Evolutionary conservation across 2,113 vertebrate genomes (phyloP).

Genomic region (Lophius piscatorius): DNA sequence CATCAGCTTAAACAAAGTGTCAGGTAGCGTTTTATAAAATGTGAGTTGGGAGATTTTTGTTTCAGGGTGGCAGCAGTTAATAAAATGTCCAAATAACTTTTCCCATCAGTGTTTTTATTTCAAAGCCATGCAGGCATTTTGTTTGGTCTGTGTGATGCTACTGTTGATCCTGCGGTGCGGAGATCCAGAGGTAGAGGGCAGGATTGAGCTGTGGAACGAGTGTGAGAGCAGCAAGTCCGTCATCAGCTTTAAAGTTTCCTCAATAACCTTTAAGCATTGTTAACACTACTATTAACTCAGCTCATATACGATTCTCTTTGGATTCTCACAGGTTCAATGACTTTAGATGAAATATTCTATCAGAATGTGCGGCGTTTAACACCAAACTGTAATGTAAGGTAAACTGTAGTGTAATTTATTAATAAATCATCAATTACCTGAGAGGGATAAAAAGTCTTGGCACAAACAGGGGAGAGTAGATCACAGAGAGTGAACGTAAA

Average conservation of each 20-base stretch:
- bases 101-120: neutral
- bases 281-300: neutral
- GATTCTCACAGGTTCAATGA: too few species aligned
- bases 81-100: neutral
- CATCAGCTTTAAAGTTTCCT: too few species aligned
- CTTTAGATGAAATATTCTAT: too few species aligned
- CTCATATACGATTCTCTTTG: too few species aligned
- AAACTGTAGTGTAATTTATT: too few species aligned
- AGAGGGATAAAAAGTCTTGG: too few species aligned
- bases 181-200: slow-evolving; percentile 75
- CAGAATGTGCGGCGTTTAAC: too few species aligned
- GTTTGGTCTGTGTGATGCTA: neutral
- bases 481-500: too few species aligned
- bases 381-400: too few species aligned
- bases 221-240: neutral
- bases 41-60: neutral
- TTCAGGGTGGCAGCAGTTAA: neutral
- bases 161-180: slow-evolving; percentile 23
- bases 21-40: neutral
- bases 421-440: too few species aligned
- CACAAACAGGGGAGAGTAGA: too few species aligned
- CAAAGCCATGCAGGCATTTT: neutral
- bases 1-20: neutral
- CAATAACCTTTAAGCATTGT: neutral
- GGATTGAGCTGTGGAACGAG: slow-evolving; percentile 76